Base-by-base conservation (phyloP, 2,888 invertebrate species). In the Apamea crenata region DNA sequence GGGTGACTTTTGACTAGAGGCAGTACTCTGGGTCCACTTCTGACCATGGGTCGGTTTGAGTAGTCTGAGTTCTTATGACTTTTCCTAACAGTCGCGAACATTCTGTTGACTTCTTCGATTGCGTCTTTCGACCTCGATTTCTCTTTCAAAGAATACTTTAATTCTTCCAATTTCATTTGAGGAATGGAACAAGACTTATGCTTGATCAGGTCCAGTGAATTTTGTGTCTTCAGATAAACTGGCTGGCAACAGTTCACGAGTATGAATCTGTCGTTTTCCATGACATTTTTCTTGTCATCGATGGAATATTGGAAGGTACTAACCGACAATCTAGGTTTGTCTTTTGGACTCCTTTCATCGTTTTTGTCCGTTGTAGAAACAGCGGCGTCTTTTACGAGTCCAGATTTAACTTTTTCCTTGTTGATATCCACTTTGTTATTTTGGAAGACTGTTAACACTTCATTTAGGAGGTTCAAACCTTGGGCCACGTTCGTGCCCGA, bases 141-240 rank as follows among this genome's bases (percentile, higher is more conserved):
- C 25, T 93, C 94, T 91, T 94, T 96, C 3, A 95, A 82, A 4
- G 93, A 93, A 47, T 95, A 90, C 79, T 95, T 96, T 1, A 96
- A 78, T 83, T 96, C 95, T 59, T 96, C 96, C n/a, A 95, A 82
- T 80, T 96, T 96, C 96, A 96, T 96, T 92, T 95, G 96, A 0
- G 96, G 96, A 78, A 96, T 94, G 0, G 96, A 96, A 2, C 94
- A 96, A 0, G 96, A 96, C 78, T 96, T 96, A 18, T 93, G 93
- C 84, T 95, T 95, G 1, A 90, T 90, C 14, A 96, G 80, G 77
- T 94, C 92, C 8, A 93, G 87, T 2, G 90, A 89, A 59, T 90
- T 89, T 50, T 89, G 89, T n/a, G 85, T 84, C 8, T 86, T 86
- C 32, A 93, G 90, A 12, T 77, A 86, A 2, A 77, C 74, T 14